phyloP scores from a whole-genome alignment of 2,797 vertebrate genomes.

The Esox lucius region DNA sequence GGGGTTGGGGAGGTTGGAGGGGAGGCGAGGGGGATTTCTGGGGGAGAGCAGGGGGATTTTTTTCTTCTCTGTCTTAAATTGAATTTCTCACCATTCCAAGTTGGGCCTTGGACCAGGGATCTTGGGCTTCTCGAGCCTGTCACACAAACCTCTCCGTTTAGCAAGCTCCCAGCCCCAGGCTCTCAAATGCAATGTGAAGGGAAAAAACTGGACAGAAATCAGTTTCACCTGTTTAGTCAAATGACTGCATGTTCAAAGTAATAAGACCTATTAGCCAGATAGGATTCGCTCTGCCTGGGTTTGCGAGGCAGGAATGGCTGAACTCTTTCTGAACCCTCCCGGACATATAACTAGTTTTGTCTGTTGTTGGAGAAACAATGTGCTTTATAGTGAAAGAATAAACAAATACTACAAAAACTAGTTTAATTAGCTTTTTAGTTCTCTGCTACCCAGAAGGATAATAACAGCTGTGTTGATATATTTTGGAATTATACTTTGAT shows the following conservation, averaged over 20 bases:
- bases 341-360: constrained; percentile 66
- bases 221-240: constrained; percentile 91
- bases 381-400: constrained; percentile 49
- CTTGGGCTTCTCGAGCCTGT: constrained; percentile 65
- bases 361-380: constrained; percentile 55
- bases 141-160: constrained; percentile 70
- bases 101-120: constrained; percentile 82
- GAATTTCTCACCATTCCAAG: constrained; percentile 94
- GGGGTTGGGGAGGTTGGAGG: constrained; percentile 66
- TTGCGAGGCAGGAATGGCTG: constrained; percentile 71
- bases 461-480: constrained; percentile 25
- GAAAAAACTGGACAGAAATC: constrained; percentile 79
- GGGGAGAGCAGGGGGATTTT: constrained; percentile 33
- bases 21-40: constrained; percentile 62
- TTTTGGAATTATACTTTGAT: background rate
- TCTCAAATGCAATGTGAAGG: constrained; percentile 56
- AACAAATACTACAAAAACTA: constrained; percentile 62
- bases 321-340: constrained; percentile 79
- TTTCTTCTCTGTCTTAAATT: constrained; percentile 78
- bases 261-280: constrained; percentile 78
- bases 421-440: constrained; percentile 26
- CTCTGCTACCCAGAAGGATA: constrained; percentile 21
- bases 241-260: constrained; percentile 79
- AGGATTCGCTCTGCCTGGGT: constrained; percentile 69
- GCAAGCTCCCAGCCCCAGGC: constrained; percentile 73